Evolutionary conservation across 2,888 invertebrate species (phyloP), one percentile per base, ranked within the genome.

Genomic region (Muscina levida): DNA sequence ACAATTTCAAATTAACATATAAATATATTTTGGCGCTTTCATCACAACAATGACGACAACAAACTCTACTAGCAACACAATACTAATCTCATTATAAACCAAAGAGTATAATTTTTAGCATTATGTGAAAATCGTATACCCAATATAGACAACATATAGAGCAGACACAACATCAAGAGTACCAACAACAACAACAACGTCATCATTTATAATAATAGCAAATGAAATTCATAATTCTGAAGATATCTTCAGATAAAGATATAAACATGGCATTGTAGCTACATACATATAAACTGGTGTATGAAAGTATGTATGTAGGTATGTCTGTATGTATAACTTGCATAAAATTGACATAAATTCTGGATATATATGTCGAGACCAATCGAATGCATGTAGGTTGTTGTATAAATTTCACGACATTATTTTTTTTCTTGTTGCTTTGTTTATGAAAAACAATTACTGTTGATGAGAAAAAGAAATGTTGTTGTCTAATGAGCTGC

Each of bases 301-400:
- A 44, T 44, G 44, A 11, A 44, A 13, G 2, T 44, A 44, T n/a
- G 13, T 11, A 13, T 10, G 10, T 37, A 37, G 6, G 11, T 44
- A 8, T 44, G 44, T 4, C 10, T 13, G n/a, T 44, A 17, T 56
- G 26, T 2, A 26, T 56, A 57, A n/a, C 17, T 31, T 57, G 57
- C 31, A 57, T 57, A 57, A 57, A 31, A 31, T 57, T 57, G 31
- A 37, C 57, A 57, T 57, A 37, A 57, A 57, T 57, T 57, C 37
- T 15, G 10, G 17, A n/a, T 31, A 6, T 31, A 51, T 22, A 11
- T 51, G 10, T 11, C 19, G 37, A 31, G 24, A 57, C 26, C 31
- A 57, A 57, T n/a, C n/a, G n/a, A n/a, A n/a, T n/a, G n/a, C n/a
- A n/a, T n/a, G n/a, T n/a, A n/a, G n/a, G n/a, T n/a, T n/a, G n/a